Evolutionary conservation across 2,113 vertebrate species (phyloP).

Genomic region (Sorex fumeus): DNA sequence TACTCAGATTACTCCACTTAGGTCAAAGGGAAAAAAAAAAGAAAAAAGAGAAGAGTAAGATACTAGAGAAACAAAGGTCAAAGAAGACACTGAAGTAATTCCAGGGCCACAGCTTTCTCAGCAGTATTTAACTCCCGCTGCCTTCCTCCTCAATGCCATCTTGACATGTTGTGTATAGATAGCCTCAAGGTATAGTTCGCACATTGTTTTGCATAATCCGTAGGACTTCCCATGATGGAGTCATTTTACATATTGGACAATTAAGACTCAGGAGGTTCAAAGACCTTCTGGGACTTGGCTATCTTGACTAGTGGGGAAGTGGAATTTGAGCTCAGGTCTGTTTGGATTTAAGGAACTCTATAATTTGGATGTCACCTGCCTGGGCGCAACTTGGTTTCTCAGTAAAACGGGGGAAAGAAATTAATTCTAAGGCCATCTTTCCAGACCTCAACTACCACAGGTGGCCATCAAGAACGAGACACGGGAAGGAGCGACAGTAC

Average conservation of each 20-base stretch:
- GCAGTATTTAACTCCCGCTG: neutral
- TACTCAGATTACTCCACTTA: neutral
- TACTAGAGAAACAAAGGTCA: neutral
- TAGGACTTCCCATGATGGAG: neutral
- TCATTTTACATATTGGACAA: neutral
- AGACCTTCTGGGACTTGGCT: neutral
- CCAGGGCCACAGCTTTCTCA: rapidly evolving
- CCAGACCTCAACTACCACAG: neutral
- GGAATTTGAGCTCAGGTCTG: neutral
- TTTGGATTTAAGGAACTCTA: neutral
- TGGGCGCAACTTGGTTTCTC: neutral
- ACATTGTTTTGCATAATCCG: neutral
- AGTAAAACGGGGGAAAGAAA: neutral
- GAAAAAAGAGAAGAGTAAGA: neutral
- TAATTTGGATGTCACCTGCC: neutral
- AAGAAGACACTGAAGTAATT: neutral
- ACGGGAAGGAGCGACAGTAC: neutral
- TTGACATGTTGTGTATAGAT: too few species aligned
- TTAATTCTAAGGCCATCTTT: neutral
- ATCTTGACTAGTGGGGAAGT: neutral
- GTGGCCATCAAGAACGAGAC: neutral
- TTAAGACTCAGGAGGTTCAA: neutral
- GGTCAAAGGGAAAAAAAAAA: neutral
- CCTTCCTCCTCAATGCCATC: too few species aligned
- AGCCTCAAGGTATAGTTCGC: neutral